phyloP scores from a whole-genome alignment of 2,113 vertebrate genomes.

The Triplophysa tibetana region DNA sequence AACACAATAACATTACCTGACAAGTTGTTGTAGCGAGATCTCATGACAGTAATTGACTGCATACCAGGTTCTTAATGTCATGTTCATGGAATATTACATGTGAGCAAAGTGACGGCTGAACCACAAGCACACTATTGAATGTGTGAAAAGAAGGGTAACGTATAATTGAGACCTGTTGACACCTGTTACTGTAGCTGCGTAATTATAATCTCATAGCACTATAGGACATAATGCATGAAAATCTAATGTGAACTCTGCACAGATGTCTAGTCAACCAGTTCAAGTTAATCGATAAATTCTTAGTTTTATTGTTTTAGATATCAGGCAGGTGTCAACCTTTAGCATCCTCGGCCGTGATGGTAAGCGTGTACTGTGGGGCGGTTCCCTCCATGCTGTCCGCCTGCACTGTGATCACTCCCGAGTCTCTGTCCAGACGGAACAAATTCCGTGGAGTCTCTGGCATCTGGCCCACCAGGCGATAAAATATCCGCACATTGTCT shows the following conservation, averaged over 20 bases:
- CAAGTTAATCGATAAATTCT: too few relatives aligned
- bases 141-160: background rate
- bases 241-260: too few relatives aligned
- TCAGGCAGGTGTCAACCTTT: conserved; percentile 65
- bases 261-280: too few relatives aligned
- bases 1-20: conserved; percentile 42
- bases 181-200: background rate
- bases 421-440: conserved; percentile 72
- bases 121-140: background rate
- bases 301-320: too few relatives aligned
- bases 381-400: conserved; percentile 67
- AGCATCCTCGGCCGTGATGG: conserved; percentile 74
- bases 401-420: conserved; percentile 69
- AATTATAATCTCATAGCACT: background rate
- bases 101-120: background rate
- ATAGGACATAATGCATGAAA: too few relatives aligned
- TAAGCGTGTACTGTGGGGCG: conserved; percentile 67
- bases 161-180: background rate
- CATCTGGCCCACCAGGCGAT: conserved; percentile 70
- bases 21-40: conserved; percentile 2
- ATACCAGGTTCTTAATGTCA: background rate
- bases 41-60: background rate
- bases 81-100: background rate
- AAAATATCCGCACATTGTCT: conserved; percentile 73
- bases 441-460: conserved; percentile 74